A percentile compares a stretch with the other conserved stretches of the same genome.
Evolutionary conservation across 2,888 invertebrate species (phyloP).

Genomic region (Sminthurinus aureus): DNA sequence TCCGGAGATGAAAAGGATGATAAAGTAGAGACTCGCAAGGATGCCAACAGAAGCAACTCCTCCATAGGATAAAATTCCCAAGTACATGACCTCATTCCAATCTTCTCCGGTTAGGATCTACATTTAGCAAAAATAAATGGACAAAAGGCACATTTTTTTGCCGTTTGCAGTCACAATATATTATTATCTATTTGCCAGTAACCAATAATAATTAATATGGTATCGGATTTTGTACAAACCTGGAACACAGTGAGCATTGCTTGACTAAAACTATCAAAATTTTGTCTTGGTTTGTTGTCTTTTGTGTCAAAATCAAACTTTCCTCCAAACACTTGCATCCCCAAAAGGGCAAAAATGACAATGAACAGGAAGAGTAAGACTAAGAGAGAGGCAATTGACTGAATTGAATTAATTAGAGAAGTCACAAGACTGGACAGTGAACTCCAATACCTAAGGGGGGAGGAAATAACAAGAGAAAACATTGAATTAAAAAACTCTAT

Average conservation of each 20-base stretch:
- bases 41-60: constrained; percentile 81
- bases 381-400: constrained; percentile 71
- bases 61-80: constrained; percentile 57
- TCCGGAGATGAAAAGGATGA: constrained; percentile 98
- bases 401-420: constrained; percentile 70
- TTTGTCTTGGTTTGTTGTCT: constrained; percentile 86
- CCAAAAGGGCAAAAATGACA: constrained; percentile 98
- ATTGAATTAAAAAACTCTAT: too few relatives aligned
- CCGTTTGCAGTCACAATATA: neutral
- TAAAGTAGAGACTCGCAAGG: constrained; percentile 96
- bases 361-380: constrained; percentile 98
- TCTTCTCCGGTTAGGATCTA: constrained; percentile 59
- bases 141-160: neutral
- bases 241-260: constrained; percentile 98
- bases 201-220: neutral
- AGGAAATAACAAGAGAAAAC: neutral
- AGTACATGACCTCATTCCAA: constrained; percentile 67
- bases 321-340: constrained; percentile 99
- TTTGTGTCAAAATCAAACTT: constrained; percentile 89
- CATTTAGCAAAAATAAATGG: neutral
- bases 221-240: constrained; percentile 68
- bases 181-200: too few relatives aligned
- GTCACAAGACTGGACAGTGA: constrained; percentile 70
- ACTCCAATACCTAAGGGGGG: constrained; percentile 67
- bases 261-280: constrained; percentile 99